These are phyloP conservation scores for Drosophila kepulauana DNA, from an alignment of 1,140 invertebrate genomes.

Conservation along the genomic window DNA sequence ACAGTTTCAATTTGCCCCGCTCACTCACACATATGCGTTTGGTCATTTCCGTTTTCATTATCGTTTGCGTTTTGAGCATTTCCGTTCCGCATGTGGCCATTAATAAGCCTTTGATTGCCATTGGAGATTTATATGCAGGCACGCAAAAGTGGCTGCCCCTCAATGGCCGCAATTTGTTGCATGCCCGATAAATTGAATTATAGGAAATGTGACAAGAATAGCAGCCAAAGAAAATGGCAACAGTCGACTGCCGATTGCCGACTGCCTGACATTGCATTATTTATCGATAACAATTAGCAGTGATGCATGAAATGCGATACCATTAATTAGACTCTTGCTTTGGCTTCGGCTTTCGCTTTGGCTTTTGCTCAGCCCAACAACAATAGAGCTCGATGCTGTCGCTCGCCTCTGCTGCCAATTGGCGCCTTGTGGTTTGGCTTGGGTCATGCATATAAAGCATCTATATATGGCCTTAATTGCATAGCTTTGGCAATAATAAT, in stretches of 20 bases:
- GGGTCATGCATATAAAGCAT: slow-evolving; percentile 46
- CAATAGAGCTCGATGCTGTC: not conserved
- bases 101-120: slow-evolving; percentile 46
- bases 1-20: slow-evolving; percentile 24
- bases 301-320: slow-evolving; percentile 82
- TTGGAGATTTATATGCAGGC: slow-evolving; percentile 33
- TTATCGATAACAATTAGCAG: slow-evolving; percentile 82
- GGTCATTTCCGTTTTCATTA: slow-evolving; percentile 30
- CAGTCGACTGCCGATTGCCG: not conserved
- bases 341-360: not conserved
- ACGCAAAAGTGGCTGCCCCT: slow-evolving; percentile 4
- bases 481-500: slow-evolving; percentile 28
- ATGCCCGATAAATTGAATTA: slow-evolving; percentile 65
- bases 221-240: not conserved
- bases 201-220: slow-evolving; percentile 16
- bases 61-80: slow-evolving; percentile 5
- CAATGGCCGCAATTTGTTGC: not conserved
- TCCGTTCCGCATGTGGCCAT: slow-evolving; percentile 36
- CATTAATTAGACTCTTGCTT: slow-evolving; percentile 73
- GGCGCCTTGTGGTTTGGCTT: slow-evolving; percentile 35
- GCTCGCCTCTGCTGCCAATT: slow-evolving; percentile 13
- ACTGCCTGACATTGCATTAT: slow-evolving; percentile 67
- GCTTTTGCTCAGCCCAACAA: not conserved
- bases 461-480: slow-evolving; percentile 22
- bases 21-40: not conserved